A percentile compares a stretch with the other conserved stretches of the same genome.
Conservation (phyloP, 2,888 invertebrate genomes). For the Epistrophella euchroma region DNA sequence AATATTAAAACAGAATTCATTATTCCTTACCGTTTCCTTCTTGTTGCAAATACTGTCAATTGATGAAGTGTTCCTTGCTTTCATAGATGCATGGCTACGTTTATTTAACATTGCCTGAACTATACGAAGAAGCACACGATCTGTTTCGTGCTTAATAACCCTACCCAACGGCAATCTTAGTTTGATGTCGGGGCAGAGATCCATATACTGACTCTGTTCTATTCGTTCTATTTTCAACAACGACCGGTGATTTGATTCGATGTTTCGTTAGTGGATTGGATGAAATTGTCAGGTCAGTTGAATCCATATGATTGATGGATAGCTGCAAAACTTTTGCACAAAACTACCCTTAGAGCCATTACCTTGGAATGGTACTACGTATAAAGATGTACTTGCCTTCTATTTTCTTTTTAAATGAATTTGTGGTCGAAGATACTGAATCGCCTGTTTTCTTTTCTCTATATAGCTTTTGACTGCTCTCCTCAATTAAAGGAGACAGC, state of each 20-base stretch:
- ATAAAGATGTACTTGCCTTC: constrained; percentile 1
- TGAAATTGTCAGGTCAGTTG: constrained; percentile 59
- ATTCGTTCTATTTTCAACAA: constrained; percentile 33
- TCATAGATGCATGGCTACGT: constrained; percentile 13
- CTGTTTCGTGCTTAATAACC: constrained; percentile 41
- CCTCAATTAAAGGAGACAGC: neutral
- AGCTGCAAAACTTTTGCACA: constrained; percentile 58
- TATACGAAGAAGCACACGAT: constrained; percentile 40
- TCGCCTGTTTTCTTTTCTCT: constrained; percentile 22
- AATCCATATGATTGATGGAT: constrained; percentile 66
- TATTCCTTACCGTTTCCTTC: neutral
- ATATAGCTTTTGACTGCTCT: neutral
- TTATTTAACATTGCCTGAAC: constrained; percentile 25
- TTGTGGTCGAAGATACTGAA: constrained; percentile 50
- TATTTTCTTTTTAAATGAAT: constrained; percentile 32
- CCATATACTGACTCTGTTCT: constrained; percentile 29
- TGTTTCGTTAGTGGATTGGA: constrained; percentile 57
- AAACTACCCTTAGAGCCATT: constrained; percentile 1
- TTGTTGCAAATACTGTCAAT: constrained; percentile 6
- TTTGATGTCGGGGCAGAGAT: constrained; percentile 16
- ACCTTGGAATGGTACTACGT: constrained; percentile 9
- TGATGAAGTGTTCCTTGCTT: neutral
- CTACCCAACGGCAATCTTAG: constrained; percentile 22
- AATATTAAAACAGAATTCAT: too few relatives aligned
- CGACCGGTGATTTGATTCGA: constrained; percentile 32